These are phyloP conservation scores for Homarus gammarus DNA, from an alignment of 2,888 invertebrate species.

Conservation along the genomic window DNA sequence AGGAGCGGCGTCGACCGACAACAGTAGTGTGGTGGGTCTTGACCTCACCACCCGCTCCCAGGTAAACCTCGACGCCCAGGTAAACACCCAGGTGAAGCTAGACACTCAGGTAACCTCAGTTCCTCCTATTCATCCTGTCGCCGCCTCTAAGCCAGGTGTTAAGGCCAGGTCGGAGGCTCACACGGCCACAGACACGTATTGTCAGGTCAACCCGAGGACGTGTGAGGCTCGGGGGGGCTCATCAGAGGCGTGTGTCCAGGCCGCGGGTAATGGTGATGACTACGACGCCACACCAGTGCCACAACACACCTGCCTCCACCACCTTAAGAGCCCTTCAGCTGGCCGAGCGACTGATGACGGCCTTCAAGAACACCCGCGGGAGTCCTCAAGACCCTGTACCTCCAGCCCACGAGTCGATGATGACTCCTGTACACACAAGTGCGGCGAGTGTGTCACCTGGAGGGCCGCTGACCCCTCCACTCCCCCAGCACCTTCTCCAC, in stretches of 20 bases:
- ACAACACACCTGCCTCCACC: not conserved
- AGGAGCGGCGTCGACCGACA: not conserved
- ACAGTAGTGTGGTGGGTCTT: slow-evolving; percentile 28
- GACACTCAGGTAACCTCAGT: not conserved
- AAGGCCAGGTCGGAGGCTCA: not conserved
- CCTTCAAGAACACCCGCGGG: not conserved
- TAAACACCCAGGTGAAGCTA: not conserved
- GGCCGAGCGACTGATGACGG: not conserved
- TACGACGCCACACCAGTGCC: not conserved
- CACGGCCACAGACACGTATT: not conserved
- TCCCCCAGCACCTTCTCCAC: not conserved
- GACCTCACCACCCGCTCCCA: slow-evolving; percentile 55
- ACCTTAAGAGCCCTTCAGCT: not conserved
- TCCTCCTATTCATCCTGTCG: not conserved
- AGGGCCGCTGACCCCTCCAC: not conserved
- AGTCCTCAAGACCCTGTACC: not conserved
- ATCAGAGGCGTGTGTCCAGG: not conserved
- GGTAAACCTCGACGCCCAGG: not conserved
- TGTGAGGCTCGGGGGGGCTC: not conserved
- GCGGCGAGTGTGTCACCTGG: not conserved
- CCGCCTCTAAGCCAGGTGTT: not conserved
- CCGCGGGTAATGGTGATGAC: not conserved
- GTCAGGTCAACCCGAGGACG: not conserved
- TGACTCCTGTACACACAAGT: not conserved
- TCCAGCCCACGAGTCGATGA: not conserved